Evolutionary conservation across 2,888 invertebrate genomes (phyloP).

Genomic region (Drosophila koepferae): DNA sequence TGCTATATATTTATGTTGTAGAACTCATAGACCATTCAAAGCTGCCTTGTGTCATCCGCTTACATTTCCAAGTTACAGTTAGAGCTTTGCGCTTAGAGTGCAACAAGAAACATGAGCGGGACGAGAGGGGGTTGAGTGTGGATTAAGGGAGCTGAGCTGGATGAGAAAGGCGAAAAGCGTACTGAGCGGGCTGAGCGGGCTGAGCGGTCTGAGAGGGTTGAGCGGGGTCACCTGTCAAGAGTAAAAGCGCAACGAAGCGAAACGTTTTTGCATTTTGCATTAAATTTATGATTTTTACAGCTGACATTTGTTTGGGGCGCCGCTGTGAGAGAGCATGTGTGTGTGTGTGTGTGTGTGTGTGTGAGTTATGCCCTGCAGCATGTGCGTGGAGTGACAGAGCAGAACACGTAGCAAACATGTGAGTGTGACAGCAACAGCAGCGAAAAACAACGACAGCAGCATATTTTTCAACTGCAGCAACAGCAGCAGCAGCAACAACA

Average conservation of each 20-base stretch:
- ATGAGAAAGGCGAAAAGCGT: not conserved
- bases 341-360: constrained; percentile 21
- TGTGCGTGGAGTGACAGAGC: constrained; percentile 72
- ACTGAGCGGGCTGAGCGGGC: not conserved
- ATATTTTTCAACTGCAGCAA: constrained; percentile 64
- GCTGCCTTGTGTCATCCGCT: not conserved
- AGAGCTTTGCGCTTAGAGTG: constrained; percentile 28
- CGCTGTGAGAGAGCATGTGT: constrained; percentile 43
- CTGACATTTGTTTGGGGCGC: constrained; percentile 80
- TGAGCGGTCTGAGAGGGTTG: not conserved
- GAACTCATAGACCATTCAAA: constrained; percentile 19
- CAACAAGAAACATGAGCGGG: not conserved
- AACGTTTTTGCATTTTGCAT: constrained; percentile 80
- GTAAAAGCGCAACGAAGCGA: constrained; percentile 78
- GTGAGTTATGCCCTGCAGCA: constrained; percentile 52
- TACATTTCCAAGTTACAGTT: constrained; percentile 11
- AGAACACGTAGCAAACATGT: constrained; percentile 62
- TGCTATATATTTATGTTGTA: not conserved
- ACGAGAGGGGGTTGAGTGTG: not conserved
- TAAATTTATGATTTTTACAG: constrained; percentile 82
- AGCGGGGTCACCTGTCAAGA: constrained; percentile 68
- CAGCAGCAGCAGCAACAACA: constrained; percentile 24
- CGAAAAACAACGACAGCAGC: constrained; percentile 61
- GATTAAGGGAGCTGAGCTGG: not conserved
- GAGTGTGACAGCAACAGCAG: constrained; percentile 61